Percentiles rank a stretch among this genome's conserved stretches.
Evolutionary conservation across 1,140 invertebrate species (phyloP).

Genomic region (Trachelipus rathkii): DNA sequence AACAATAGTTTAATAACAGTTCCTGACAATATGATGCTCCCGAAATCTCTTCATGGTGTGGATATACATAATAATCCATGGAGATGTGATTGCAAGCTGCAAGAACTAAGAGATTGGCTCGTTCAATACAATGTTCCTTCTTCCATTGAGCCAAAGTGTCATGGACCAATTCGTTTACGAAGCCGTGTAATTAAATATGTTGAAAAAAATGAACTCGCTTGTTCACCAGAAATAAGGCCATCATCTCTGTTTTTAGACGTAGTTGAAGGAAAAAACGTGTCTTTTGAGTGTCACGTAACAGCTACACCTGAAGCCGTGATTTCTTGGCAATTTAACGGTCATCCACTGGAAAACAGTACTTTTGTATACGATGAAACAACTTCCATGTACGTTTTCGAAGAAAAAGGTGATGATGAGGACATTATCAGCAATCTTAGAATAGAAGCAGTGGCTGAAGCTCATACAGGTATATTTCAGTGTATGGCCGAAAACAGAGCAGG

Average conservation of each 20-base stretch:
- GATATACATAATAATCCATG: slow-evolving; percentile 87
- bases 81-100: slow-evolving; percentile 80
- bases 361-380: slow-evolving; percentile 49
- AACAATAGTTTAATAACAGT: slow-evolving; percentile 69
- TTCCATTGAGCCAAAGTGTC: slow-evolving; percentile 68
- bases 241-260: slow-evolving; percentile 50
- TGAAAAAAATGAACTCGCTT: slow-evolving; percentile 77
- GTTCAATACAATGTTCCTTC: slow-evolving; percentile 75
- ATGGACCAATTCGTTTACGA: slow-evolving; percentile 54
- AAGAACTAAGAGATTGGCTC: slow-evolving; percentile 78
- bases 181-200: slow-evolving; percentile 64
- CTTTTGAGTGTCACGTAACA: slow-evolving; percentile 57
- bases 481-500: slow-evolving; percentile 86
- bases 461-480: slow-evolving; percentile 85
- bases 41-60: slow-evolving; percentile 63
- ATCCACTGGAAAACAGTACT: slow-evolving; percentile 71
- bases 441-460: slow-evolving; percentile 78
- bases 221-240: slow-evolving; percentile 70
- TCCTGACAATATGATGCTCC: slow-evolving; percentile 46
- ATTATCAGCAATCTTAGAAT: slow-evolving; percentile 69
- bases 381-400: slow-evolving; percentile 53
- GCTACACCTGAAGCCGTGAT: slow-evolving; percentile 74
- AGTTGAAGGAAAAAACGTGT: slow-evolving; percentile 45
- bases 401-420: slow-evolving; percentile 64
- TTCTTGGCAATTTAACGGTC: slow-evolving; percentile 82